Evolutionary conservation across 2,113 vertebrate genomes (phyloP), one percentile per base, ranked within the genome.

Genomic region (Isichthys henryi): DNA sequence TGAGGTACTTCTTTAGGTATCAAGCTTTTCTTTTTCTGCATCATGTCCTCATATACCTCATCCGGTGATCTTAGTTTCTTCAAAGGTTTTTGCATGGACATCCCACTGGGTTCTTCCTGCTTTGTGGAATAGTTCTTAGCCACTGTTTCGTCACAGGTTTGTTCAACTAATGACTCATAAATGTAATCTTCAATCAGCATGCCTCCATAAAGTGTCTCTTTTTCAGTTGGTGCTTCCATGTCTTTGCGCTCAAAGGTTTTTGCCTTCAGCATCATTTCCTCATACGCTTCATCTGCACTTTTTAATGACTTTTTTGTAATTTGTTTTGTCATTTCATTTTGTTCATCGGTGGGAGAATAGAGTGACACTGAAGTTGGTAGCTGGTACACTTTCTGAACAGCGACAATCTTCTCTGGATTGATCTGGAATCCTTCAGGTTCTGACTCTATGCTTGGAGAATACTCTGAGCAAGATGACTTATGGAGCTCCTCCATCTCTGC

Each of bases 141-240:
- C 39, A 93, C 91, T 3, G 91, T 92, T 85, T 94, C 95, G 92
- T 93, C 94, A 91, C 96, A 96, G 13, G 95, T 94, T 91, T 97
- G 97, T 91, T 98, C 97, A 90, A 98, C 95, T 91, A 99, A 95
- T 62, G 98, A 97, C 88, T 98, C 95, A 91, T 98, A 98, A 91
- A 97, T 98, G 93, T 99, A 99, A 94, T 99, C 98, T 92, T 99
- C 98, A 94, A 99, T 99, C 85, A 99, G 91, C 97, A 99, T 98
- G 56, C 97, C 97, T n/a, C 97, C 97, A 90, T 99, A 99, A 85
- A 98, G 95, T 62, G 97, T 95, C 90, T 98, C 97, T 93, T 99
- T 99, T 91, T 96, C 97, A 91, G 96, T 95, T 50, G 96, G 94
- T 91, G 96, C 94, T 31, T 97, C 97, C 77, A 94, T 94, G 91